These are phyloP conservation scores for Synodontis membranacea DNA, from an alignment of 2,113 vertebrate genomes.

Conservation along the genomic window DNA sequence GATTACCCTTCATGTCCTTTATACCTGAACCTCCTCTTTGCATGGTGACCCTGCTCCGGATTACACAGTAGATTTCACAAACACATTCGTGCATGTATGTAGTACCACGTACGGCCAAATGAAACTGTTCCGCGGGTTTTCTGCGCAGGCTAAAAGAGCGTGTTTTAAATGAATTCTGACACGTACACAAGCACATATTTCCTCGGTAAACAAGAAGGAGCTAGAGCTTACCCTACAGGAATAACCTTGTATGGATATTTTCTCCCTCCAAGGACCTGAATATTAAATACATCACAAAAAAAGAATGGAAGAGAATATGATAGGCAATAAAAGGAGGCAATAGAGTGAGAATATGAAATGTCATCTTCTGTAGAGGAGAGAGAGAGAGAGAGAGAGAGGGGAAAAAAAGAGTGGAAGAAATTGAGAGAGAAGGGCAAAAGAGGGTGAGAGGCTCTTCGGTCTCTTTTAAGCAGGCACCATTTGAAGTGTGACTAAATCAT, in stretches of 20 bases:
- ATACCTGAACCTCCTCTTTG: constrained; percentile 23
- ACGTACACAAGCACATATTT: not conserved
- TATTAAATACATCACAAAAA: constrained; percentile 30
- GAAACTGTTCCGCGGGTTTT: not conserved
- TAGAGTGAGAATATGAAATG: constrained; percentile 25
- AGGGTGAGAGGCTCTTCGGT: constrained; percentile 21
- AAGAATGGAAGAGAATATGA: constrained; percentile 24
- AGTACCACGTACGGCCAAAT: not conserved
- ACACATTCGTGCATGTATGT: constrained; percentile 23
- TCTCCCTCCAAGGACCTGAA: constrained; percentile 13
- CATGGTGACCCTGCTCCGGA: constrained; percentile 24
- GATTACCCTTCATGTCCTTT: not conserved
- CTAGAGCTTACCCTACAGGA: not conserved
- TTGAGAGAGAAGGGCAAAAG: constrained; percentile 29
- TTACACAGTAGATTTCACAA: constrained; percentile 28
- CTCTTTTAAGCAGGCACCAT: constrained; percentile 33
- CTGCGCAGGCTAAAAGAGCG: not conserved
- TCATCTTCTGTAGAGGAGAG: constrained; percentile 1
- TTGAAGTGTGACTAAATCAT: constrained; percentile 54
- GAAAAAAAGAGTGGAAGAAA: not conserved
- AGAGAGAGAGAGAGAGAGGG: too few species aligned
- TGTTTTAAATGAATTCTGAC: constrained; percentile 11
- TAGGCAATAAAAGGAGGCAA: constrained; percentile 37
- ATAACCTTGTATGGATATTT: constrained; percentile 1
- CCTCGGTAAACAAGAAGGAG: not conserved